Evolutionary conservation across 1,140 invertebrate genomes (phyloP).

Genomic region (Conus betulinus): DNA sequence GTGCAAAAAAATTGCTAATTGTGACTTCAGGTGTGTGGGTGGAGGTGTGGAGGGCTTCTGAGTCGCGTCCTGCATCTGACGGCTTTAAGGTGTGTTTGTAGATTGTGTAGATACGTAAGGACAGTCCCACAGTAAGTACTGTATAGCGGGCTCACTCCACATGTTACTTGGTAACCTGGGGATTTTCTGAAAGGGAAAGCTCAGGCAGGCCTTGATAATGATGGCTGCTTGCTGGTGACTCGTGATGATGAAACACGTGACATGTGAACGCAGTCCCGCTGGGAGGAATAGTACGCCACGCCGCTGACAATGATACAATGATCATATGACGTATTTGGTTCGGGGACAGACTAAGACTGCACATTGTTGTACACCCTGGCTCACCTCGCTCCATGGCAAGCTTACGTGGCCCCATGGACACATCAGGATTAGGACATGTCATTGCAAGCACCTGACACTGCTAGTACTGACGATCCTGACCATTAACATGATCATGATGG

Average conservation of each 20-base stretch:
- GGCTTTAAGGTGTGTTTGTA: not conserved
- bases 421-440: not conserved
- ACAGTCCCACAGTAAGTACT: no score
- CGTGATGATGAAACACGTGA: no score
- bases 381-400: no score
- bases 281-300: not conserved
- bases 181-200: not conserved
- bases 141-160: no score
- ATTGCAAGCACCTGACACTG: not conserved
- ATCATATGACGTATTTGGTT: not conserved
- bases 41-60: not conserved
- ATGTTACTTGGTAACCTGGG: no score
- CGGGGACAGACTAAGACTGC: not conserved
- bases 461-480: not conserved
- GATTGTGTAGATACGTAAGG: no score
- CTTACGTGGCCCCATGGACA: no score
- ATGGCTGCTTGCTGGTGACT: no score
- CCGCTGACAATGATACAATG: not conserved
- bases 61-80: no score
- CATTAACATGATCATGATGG: no score
- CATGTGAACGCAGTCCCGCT: not conserved
- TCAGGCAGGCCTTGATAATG: not conserved
- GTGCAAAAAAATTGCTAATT: no score
- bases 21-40: not conserved
- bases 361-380: not conserved